These are phyloP conservation scores for Toxotes jaculatrix DNA, from an alignment of 2,113 vertebrate genomes.

Conservation along the genomic window DNA sequence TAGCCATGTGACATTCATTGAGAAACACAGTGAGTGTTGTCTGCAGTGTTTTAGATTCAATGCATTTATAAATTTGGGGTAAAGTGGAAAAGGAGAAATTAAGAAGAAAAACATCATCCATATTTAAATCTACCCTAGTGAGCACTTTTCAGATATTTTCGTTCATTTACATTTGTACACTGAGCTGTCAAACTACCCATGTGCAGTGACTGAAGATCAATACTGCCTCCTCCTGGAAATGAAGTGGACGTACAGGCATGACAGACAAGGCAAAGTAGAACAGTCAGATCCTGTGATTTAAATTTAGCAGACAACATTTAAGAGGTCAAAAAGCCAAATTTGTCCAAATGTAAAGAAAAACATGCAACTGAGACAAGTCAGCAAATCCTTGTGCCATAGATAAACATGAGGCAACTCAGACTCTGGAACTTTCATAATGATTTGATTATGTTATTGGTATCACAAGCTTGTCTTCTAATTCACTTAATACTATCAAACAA, in stretches of 20 bases:
- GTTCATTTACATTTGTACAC: background rate
- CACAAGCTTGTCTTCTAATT: slow-evolving; percentile 60
- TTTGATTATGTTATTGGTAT: slow-evolving; percentile 69
- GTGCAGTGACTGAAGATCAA: slow-evolving; percentile 22
- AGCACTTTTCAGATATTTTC: background rate
- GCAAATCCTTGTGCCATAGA: background rate
- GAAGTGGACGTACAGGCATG: slow-evolving; percentile 3
- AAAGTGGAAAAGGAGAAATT: background rate
- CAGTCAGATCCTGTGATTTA: background rate
- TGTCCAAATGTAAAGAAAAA: background rate
- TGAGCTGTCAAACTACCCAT: background rate
- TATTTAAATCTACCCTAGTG: background rate
- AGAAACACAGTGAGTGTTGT: slow-evolving; percentile 28
- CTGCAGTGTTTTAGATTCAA: background rate
- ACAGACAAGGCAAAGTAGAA: background rate
- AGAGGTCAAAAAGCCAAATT: background rate
- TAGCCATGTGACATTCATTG: slow-evolving; percentile 49
- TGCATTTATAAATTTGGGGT: background rate
- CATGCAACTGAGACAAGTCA: background rate
- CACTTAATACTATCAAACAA: slow-evolving; percentile 34
- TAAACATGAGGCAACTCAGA: background rate
- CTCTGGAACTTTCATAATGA: slow-evolving; percentile 38
- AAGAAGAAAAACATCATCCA: background rate
- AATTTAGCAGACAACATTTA: background rate
- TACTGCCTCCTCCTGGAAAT: slow-evolving; percentile 62